Evolutionary conservation across 2,888 invertebrate genomes (phyloP), one percentile per base, ranked within the genome.

Genomic region (Sinelater perroti): DNA sequence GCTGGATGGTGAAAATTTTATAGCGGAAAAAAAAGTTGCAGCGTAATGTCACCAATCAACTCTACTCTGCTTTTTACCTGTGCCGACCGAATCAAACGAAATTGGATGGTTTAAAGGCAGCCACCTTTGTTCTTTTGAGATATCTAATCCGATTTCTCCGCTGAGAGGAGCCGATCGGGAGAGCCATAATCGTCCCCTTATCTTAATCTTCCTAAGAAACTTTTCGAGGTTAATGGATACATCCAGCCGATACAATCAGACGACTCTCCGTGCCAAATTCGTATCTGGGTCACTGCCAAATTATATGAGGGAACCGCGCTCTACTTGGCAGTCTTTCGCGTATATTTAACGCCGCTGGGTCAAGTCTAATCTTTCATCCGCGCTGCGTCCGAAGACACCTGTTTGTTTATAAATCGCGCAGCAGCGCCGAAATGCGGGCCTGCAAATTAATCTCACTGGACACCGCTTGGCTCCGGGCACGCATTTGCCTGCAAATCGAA

Each of bases 181-280:
- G 31, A 40, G 38, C 26, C 38, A 58, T 47, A 47, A 58, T 58
- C 47, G 26, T 58, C 47, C 30, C 52, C 52, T 58, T 58, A 58
- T 52, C 57, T 58, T 47, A 58, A 46, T 44, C 38, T 17, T 17
- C n/a, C 51, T 17, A 24, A 17, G 26, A 38, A 35, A 45, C 45
- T 36, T 51, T 46, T 56, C 46, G 51, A 56, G 56, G 56, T 56
- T 56, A 56, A 56, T 56, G 51, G 35, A 17, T 46, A 42, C 38
- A 31, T 35, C 21, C 44, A 20, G 45, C 18, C 44, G 56, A 56
- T 56, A 40, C 31, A 14, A 55, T 55, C 55, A 49, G 26, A 26
- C 30, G 16, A 44, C 40, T 42, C 11, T 36, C 28, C 45, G 36
- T 36, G 51, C 50, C 56, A 51, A 36, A 50, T 50, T 21, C 14